Evolutionary conservation across 2,113 vertebrate species (phyloP), one percentile per base, ranked within the genome.

Genomic region (Grallaria varia): DNA sequence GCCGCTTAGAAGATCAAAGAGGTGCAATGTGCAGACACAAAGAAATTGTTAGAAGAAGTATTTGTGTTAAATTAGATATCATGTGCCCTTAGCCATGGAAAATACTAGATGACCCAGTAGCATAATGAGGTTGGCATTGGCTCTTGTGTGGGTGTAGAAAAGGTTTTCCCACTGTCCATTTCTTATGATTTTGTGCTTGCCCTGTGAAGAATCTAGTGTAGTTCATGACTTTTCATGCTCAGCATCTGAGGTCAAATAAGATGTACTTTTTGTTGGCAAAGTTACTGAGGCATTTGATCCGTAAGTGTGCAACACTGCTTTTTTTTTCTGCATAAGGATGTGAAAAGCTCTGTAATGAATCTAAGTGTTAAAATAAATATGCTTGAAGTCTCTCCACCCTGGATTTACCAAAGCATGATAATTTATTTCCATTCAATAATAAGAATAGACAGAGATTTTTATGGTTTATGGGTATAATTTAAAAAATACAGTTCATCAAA

Each of bases 61-160:
- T 53, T 76, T 83, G 18, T 42, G 8, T 60, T 77, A 80, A 77
- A n/a, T 14, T 47, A 39, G 30, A 49, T 74, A 30, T 17, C 40
- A 80, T 30, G 15, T 47, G 19, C 6, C 50, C 28, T 67, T 47
- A 16, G 35, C 2, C 2, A 21, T 37, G 25, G 20, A 44, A 74
- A 91, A 67, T 17, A 35, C 9, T 21, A 39, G 40, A 35, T 63
- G 42, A 59, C 27, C 18, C 25, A 55, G 27, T 16, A 81, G 45
- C 17, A 62, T 24, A 56, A 47, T n/a, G 24, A 56, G 6, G 25
- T 7, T 60, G 21, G 3, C 25, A 40, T 37, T 0, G 0, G 20
- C 12, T 81, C 33, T 33, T 27, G 3, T 5, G 16, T 44, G 42
- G 4, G 6, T 7, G 2, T 23, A 66, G 64, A 52, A 73, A 14